Conservation (phyloP, 2,113 vertebrate genomes). For the Myxocyprinus asiaticus region DNA sequence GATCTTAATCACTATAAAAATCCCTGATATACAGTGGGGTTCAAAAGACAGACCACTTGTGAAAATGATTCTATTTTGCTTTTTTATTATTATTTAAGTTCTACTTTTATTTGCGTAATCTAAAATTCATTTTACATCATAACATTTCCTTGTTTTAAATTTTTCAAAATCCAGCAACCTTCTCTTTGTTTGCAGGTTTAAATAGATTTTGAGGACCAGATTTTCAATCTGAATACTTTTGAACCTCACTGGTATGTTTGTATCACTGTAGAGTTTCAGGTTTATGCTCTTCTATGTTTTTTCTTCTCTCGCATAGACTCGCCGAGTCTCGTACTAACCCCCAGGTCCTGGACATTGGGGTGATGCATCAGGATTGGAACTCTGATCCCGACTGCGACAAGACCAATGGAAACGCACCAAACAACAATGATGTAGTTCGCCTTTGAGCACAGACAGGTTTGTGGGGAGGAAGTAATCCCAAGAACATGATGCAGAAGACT, state of each 20-base stretch:
- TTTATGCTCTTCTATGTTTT: not conserved
- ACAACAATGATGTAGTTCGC: slow-evolving; percentile 45
- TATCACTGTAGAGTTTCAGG: not conserved
- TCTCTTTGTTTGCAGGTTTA: too few relatives aligned
- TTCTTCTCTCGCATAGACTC: slow-evolving; percentile 70
- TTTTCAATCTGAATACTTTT: too few relatives aligned
- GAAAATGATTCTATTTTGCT: too few relatives aligned
- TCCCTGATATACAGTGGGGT: not conserved
- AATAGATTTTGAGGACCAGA: too few relatives aligned
- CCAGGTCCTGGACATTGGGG: slow-evolving; percentile 88
- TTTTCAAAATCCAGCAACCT: too few relatives aligned
- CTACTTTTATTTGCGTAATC: too few relatives aligned
- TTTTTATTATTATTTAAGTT: too few relatives aligned
- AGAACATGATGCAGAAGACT: not conserved
- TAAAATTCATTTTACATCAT: too few relatives aligned
- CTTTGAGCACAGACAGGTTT: slow-evolving; percentile 58
- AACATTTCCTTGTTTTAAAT: too few relatives aligned
- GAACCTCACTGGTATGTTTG: not conserved
- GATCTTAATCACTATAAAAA: not conserved
- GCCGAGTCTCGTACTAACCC: slow-evolving; percentile 90
- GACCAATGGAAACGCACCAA: slow-evolving; percentile 61
- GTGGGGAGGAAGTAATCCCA: slow-evolving; percentile 5
- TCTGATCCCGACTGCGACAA: slow-evolving; percentile 75
- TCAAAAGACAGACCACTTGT: too few relatives aligned
- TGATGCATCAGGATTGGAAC: slow-evolving; percentile 81